Evolutionary conservation across 2,113 vertebrate species (phyloP), one percentile per base, ranked within the genome.

Genomic region (Pyxicephalus adspersus): DNA sequence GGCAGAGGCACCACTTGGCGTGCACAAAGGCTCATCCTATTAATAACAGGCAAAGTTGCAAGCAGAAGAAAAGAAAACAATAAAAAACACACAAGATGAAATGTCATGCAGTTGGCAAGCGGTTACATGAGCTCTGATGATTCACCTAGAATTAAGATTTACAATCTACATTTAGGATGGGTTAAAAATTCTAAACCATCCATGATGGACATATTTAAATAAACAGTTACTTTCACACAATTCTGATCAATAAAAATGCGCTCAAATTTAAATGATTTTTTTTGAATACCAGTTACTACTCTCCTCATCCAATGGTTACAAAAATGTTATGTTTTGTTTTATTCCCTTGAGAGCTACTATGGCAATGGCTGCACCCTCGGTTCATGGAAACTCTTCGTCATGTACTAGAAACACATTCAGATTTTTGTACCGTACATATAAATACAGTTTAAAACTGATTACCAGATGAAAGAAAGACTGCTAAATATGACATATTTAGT

Each of bases 1-100:
- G 86, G 92, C 79, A 88, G 90, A 94, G 89, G 92, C 93, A 92
- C 84, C 88, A 94, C 91, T 96, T 91, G 91, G 89, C 88, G 95
- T 95, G 87, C 96, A 98, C 91, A 95, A 88, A 89, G 95, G 93
- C 90, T 93, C 93, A 91, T 97, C 95, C 96, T 98, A 94, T 88
- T 91, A 91, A 91, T 92, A 93, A 94, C 72, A 34, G 92, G 91
- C 89, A 93, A 93, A 93, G 92, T 92, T 93, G 93, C 91, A 89
- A 94, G 85, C 88, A 90, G 88, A 90, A 86, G 92, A 89, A 90
- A 81, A 91, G 92, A 91, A 92, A 91, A 87, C 86, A 92, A 89
- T 90, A 90, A 92, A 90, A 92, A 90, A 93, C 90, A 93, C 65
- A 92, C 90, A 88, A 90, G 89, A 92, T 93, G 92, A 92, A 87